Evolutionary conservation across 1,140 invertebrate genomes (phyloP).

Genomic region (Liolophura sinensis): DNA sequence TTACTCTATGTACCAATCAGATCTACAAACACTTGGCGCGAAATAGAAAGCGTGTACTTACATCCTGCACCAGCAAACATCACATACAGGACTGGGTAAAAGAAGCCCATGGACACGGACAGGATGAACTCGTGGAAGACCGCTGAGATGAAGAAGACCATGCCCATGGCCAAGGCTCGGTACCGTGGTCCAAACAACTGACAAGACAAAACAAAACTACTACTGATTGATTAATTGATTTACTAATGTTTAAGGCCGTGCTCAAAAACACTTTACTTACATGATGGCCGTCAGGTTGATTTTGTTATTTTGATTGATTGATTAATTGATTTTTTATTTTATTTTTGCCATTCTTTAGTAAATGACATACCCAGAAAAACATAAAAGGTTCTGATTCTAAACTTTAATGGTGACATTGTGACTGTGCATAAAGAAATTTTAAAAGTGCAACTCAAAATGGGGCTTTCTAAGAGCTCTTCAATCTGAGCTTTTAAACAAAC

Average conservation of each 20-base stretch:
- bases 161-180: constrained; percentile 61
- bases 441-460: too few species aligned
- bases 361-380: too few species aligned
- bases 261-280: neutral
- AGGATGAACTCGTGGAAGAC: constrained; percentile 86
- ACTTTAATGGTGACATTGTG: too few species aligned
- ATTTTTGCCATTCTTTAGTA: too few species aligned
- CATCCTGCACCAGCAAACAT: constrained; percentile 59
- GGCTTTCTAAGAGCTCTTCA: too few species aligned
- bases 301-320: neutral
- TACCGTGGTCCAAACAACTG: constrained; percentile 41
- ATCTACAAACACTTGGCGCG: neutral
- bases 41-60: constrained; percentile 38
- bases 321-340: too few species aligned
- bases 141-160: constrained; percentile 68
- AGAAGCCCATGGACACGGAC: constrained; percentile 76
- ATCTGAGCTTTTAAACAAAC: too few species aligned
- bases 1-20: neutral
- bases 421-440: too few species aligned
- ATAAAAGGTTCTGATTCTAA: too few species aligned
- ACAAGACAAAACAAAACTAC: constrained; percentile 39
- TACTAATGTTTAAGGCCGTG: neutral
- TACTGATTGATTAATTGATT: neutral
- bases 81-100: constrained; percentile 82
- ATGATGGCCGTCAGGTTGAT: neutral